phyloP scores from a whole-genome alignment of 2,888 invertebrate genomes.

The Pristionchus japonicus region DNA sequence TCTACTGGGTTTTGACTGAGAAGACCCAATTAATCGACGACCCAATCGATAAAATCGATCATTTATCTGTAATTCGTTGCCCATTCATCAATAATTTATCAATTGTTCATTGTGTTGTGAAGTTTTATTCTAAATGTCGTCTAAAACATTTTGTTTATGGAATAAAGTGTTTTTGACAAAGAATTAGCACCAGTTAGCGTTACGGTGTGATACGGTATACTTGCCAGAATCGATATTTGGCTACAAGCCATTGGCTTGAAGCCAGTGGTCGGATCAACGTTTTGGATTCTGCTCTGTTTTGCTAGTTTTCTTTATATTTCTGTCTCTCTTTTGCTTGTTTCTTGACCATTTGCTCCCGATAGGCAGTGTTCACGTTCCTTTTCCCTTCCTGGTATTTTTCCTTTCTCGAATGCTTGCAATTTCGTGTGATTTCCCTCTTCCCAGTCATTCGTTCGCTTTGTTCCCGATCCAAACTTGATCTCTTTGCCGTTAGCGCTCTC shows the following conservation, averaged over 20 bases:
- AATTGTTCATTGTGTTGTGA: neutral
- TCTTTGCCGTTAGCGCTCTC: conserved; percentile 2
- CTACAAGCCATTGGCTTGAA: neutral
- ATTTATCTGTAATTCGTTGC: neutral
- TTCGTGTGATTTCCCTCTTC: neutral
- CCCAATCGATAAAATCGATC: neutral
- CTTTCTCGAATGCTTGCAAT: too few relatives aligned
- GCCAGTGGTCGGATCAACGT: too few relatives aligned
- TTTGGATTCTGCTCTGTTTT: neutral
- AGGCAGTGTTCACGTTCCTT: neutral
- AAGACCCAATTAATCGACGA: neutral
- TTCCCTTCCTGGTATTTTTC: neutral
- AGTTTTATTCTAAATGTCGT: neutral
- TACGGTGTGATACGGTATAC: neutral
- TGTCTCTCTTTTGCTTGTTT: too few relatives aligned
- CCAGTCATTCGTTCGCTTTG: neutral
- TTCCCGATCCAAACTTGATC: neutral
- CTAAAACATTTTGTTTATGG: neutral
- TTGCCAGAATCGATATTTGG: neutral
- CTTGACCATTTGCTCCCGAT: neutral
- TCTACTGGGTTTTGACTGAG: neutral
- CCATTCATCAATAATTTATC: neutral
- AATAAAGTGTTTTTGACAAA: neutral
- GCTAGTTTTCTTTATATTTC: neutral
- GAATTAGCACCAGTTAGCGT: neutral